Evolutionary conservation across 2,113 vertebrate species (phyloP).

Genomic region (rat (Rattus norvegicus)): DNA sequence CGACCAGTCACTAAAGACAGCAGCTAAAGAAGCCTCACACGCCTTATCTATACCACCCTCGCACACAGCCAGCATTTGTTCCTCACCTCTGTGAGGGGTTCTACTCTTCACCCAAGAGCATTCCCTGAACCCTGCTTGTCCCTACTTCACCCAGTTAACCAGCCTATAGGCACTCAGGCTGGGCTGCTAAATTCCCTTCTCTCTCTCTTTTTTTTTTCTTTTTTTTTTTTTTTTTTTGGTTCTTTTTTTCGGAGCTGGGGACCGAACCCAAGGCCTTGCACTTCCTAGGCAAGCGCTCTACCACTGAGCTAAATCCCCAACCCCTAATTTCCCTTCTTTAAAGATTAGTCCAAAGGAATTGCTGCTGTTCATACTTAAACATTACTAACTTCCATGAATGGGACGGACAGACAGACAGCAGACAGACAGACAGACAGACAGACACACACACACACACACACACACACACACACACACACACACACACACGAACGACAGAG

Average conservation of each 20-base stretch:
- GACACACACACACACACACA: not conserved
- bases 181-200: not conserved
- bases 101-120: not conserved
- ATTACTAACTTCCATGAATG: not conserved
- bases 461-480: not conserved
- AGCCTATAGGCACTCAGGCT: not conserved
- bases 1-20: not conserved
- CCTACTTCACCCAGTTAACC: not conserved
- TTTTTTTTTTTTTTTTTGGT: too few species aligned
- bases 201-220: too few species aligned
- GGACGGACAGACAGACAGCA: too few species aligned
- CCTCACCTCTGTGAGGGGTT: not conserved
- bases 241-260: too few species aligned
- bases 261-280: too few species aligned
- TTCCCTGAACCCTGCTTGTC: not conserved
- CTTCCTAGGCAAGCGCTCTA: too few species aligned
- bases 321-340: conserved; percentile 1
- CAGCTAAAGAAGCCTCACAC: not conserved
- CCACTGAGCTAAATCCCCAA: too few species aligned
- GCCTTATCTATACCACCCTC: not conserved
- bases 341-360: not conserved
- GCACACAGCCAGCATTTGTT: not conserved
- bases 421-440: too few species aligned
- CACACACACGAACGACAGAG: not conserved
- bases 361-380: not conserved